Evolutionary conservation across 35 echinoderm and acorn worm genomes (phyloP).

Genomic region (Apostichopus japonicus): DNA sequence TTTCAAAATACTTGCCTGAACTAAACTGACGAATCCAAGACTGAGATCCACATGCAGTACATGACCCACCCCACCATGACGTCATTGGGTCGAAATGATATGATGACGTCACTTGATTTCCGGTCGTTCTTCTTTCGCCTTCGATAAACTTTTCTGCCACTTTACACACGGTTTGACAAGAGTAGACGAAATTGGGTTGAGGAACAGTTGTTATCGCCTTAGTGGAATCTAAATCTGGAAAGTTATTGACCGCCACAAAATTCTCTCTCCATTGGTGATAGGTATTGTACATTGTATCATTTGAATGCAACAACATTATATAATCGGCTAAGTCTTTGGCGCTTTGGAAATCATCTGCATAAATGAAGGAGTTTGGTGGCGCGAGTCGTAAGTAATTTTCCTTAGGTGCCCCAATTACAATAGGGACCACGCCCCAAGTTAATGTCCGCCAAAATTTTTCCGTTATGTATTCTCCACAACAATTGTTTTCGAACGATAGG

Average conservation of each 20-base stretch:
- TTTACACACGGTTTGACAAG: neutral
- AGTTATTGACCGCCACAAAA: constrained; percentile 4
- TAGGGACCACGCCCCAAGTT: constrained; percentile 10
- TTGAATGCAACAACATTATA: neutral
- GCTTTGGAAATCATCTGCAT: constrained; percentile 14
- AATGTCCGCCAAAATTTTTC: constrained; percentile 37
- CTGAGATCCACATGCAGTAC: constrained; percentile 6
- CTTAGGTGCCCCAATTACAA: constrained; percentile 43
- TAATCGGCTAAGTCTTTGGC: constrained; percentile 16
- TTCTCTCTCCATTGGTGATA: constrained; percentile 21
- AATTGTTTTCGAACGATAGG: constrained; percentile 31
- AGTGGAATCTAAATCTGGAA: neutral
- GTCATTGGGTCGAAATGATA: constrained; percentile 11
- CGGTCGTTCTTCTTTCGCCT: neutral
- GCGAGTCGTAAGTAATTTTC: constrained; percentile 17
- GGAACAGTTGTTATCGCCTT: neutral
- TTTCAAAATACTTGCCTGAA: too few relatives aligned
- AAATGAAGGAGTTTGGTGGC: constrained; percentile 39
- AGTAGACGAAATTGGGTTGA: neutral
- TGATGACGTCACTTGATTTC: neutral
- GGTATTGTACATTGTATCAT: neutral
- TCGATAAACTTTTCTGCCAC: neutral
- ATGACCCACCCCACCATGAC: constrained; percentile 25
- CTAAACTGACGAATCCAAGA: constrained; percentile 22
- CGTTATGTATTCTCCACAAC: constrained; percentile 39